phyloP scores from a whole-genome alignment of 2,113 vertebrate species.

The Cynoglossus semilaevis region DNA sequence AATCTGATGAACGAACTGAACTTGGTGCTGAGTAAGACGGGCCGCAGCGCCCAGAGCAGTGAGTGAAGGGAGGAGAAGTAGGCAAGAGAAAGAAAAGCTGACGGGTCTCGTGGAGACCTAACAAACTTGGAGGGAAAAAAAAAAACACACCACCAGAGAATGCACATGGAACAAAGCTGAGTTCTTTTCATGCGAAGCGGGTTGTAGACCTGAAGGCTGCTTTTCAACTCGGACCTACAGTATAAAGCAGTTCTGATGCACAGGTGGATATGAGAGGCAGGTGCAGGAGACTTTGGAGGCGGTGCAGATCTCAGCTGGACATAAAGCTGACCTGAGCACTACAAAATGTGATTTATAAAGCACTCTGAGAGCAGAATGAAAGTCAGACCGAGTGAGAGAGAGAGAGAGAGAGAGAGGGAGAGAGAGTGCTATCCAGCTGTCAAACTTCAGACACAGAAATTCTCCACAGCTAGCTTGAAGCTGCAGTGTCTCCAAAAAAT shows the following conservation, averaged over 20 bases:
- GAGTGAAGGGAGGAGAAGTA: constrained; percentile 34
- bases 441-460: constrained; percentile 5
- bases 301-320: constrained; percentile 37
- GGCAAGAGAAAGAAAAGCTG: constrained; percentile 1
- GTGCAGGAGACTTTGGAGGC: constrained; percentile 39
- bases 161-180: background rate
- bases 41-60: constrained; percentile 53
- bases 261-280: constrained; percentile 32
- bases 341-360: constrained; percentile 41
- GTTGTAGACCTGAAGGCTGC: constrained; percentile 1
- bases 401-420: too few species aligned
- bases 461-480: background rate
- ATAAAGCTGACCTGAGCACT: constrained; percentile 50
- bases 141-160: background rate
- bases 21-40: constrained; percentile 81
- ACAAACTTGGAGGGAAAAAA: background rate
- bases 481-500: background rate
- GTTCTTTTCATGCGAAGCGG: constrained; percentile 3
- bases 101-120: background rate
- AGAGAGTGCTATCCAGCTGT: constrained; percentile 1
- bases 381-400: too few species aligned
- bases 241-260: constrained; percentile 7
- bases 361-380: background rate
- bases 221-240: constrained; percentile 23
- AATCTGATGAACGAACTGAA: constrained; percentile 86